A percentile compares a stretch with the other conserved stretches of the same genome.
Evolutionary conservation across 1,140 invertebrate species (phyloP).

Genomic region (Platyscapa corneri): DNA sequence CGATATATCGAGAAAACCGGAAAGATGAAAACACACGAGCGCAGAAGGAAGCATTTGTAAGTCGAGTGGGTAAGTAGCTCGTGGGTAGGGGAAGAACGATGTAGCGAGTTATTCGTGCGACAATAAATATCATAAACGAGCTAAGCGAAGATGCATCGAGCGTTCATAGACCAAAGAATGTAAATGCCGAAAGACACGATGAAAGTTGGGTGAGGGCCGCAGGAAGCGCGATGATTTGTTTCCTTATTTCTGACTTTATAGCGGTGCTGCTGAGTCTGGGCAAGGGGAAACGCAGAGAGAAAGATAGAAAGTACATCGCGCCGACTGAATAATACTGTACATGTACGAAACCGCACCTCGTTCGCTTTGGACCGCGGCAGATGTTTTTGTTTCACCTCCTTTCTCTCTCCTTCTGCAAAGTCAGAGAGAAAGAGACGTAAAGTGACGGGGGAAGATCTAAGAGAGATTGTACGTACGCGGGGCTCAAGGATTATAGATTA

Average conservation of each 20-base stretch:
- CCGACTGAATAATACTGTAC: background rate
- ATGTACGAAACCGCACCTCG: background rate
- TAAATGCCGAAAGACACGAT: background rate
- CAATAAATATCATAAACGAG: conserved; percentile 39
- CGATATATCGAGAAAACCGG: background rate
- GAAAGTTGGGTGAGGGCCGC: background rate
- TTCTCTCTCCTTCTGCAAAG: background rate
- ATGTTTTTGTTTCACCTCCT: background rate
- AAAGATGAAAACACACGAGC: background rate
- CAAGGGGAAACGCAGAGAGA: no score
- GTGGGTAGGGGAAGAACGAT: background rate
- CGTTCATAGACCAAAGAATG: conserved; percentile 17
- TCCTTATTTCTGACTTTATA: conserved; percentile 14
- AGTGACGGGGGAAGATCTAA: background rate
- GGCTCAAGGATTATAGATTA: conserved; percentile 13
- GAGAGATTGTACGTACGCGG: background rate
- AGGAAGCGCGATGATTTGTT: conserved; percentile 36
- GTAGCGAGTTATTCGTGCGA: conserved; percentile 20
- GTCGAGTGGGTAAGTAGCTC: background rate
- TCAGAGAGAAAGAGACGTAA: background rate
- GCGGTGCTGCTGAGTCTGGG: background rate
- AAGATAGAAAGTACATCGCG: background rate
- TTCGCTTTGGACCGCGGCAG: conserved; percentile 10
- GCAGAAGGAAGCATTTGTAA: background rate
- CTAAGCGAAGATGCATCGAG: conserved; percentile 11